Evolutionary conservation across 2,113 vertebrate species (phyloP), one percentile per base, ranked within the genome.

Genomic region (Rhinoderma darwinii): DNA sequence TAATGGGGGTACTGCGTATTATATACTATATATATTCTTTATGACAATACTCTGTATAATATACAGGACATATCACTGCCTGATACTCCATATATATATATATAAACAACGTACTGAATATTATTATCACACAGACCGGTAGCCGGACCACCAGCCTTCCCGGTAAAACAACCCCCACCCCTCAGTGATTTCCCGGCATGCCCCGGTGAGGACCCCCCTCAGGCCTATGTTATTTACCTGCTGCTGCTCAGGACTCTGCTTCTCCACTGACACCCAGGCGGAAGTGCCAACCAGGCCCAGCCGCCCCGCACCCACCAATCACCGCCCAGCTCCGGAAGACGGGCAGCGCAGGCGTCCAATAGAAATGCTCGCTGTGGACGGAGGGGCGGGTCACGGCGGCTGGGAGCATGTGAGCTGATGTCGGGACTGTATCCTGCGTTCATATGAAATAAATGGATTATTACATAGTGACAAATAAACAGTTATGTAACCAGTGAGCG

Each of bases 201-300:
- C 54, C 56, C 37, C 22, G n/a, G 2, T 50, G 43, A 77, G 74
- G 74, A 25, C 35, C 4, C 77, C 54, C 59, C 37, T 41, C 35
- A 75, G 66, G 82, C 82, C 82, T 54, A 1, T 0, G 11, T 25
- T 78, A 68, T 78, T 79, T 86, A 86, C 85, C 85, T 86, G 63
- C 47, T 73, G 30, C 44, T 32, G 27, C 32, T 56, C 44, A 54
- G 61, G 27, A 78, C 54, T 56, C 75, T 27, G 63, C 50, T 27
- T 59, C 77, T 44, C 75, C 76, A 81, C 77, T 86, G 85, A 86
- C 85, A 86, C 77, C 77, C 85, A 86, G 85, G 77, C 85, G 85
- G 85, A 86, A 86, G 77, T 86, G 63, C n/a, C 61, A 72, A 15
- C 17, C 63, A 70, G 59, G 47, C 63, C 77, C 63, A 27, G 47